Conservation (phyloP, 2,797 vertebrate genomes). For the Dermochelys coriacea region DNA sequence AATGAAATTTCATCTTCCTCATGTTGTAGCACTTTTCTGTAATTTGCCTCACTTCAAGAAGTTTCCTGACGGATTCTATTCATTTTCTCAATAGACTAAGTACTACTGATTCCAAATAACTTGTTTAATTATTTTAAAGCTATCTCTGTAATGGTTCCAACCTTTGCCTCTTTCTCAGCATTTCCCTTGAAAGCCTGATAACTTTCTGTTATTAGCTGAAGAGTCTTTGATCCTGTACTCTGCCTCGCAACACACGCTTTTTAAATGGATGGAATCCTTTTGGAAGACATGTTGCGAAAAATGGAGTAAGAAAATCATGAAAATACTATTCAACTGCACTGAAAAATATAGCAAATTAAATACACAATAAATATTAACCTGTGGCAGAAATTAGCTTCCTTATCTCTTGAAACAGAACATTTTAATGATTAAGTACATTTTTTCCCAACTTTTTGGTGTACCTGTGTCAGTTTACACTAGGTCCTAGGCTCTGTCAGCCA, state of each 20-base stretch:
- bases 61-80: conserved; percentile 79
- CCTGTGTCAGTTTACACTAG: not conserved
- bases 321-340: not conserved
- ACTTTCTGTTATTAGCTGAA: conserved; percentile 77
- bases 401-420: not conserved
- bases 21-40: conserved; percentile 80
- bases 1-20: conserved; percentile 46
- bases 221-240: not conserved
- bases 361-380: not conserved
- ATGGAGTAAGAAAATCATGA: not conserved
- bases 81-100: conserved; percentile 72
- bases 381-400: not conserved
- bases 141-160: conserved; percentile 84
- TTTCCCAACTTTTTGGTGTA: not conserved
- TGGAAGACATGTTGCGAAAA: conserved; percentile 11
- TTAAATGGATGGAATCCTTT: conserved; percentile 1
- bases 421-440: not conserved
- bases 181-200: conserved; percentile 78
- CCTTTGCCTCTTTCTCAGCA: conserved; percentile 76
- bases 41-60: conserved; percentile 74
- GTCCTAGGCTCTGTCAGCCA: not conserved
- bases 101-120: conserved; percentile 75
- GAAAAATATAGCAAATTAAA: not conserved
- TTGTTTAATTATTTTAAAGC: conserved; percentile 80
- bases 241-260: not conserved